A percentile compares a stretch with the other conserved stretches of the same genome.
phyloP scores from a whole-genome alignment of 2,797 vertebrate species.

The Agapornis canus region DNA sequence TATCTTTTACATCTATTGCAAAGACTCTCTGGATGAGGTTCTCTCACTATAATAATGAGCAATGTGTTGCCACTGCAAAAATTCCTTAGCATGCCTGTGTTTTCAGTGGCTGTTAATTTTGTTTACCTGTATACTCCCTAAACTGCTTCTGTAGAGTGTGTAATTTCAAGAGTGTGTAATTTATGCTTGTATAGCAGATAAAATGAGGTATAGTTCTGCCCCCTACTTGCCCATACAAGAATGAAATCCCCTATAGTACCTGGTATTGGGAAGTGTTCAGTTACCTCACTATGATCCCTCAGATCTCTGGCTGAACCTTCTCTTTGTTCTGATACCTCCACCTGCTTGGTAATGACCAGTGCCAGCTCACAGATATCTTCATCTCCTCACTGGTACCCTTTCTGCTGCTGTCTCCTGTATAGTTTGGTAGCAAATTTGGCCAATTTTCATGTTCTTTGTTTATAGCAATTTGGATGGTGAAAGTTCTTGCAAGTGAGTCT shows the following conservation, averaged over 20 bases:
- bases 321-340: background rate
- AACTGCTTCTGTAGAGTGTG: background rate
- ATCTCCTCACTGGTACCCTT: background rate
- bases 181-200: background rate
- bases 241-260: background rate
- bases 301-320: background rate
- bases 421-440: rapidly evolving
- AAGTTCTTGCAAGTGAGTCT: rapidly evolving
- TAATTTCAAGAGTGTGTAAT: too few species aligned
- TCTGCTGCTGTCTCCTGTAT: background rate
- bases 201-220: background rate
- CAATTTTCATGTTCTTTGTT: background rate
- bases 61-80: background rate
- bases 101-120: background rate
- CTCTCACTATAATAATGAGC: background rate
- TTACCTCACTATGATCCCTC: background rate
- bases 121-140: background rate
- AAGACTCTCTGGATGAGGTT: background rate
- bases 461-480: background rate
- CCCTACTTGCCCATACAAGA: background rate
- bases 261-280: background rate
- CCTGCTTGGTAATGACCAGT: too few species aligned
- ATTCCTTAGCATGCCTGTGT: background rate
- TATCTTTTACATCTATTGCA: background rate
- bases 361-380: background rate